A percentile compares a stretch with the other conserved stretches of the same genome.
Evolutionary conservation across 2,797 vertebrate genomes (phyloP).

Genomic region (Notolepis coatsorum): DNA sequence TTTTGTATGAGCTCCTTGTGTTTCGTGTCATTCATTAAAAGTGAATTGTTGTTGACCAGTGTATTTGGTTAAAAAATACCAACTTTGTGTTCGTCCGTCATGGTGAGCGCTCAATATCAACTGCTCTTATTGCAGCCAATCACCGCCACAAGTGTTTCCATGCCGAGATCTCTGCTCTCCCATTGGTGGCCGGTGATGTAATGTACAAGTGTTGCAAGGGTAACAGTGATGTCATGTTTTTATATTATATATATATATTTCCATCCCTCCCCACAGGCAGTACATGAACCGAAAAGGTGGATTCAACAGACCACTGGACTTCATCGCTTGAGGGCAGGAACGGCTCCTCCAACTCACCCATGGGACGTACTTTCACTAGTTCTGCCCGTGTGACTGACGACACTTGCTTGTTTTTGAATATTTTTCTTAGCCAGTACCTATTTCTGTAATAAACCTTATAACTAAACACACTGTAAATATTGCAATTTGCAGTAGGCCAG

Average conservation of each 20-base stretch:
- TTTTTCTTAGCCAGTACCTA: background rate
- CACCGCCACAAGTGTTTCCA: constrained; percentile 81
- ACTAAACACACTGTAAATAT: constrained; percentile 43
- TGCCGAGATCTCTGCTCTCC: constrained; percentile 68
- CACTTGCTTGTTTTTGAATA: background rate
- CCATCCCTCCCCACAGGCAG: constrained; percentile 81
- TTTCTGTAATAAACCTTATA: constrained; percentile 27
- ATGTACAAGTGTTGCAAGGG: constrained; percentile 83
- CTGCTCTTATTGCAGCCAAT: constrained; percentile 75
- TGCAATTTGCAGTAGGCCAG: constrained; percentile 14
- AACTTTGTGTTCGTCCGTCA: constrained; percentile 45
- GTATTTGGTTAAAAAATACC: constrained; percentile 22
- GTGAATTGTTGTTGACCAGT: constrained; percentile 2
- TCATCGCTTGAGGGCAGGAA: constrained; percentile 87
- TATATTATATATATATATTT: constrained; percentile 55
- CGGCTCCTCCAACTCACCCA: background rate
- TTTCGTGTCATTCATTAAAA: constrained; percentile 11
- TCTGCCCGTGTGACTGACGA: background rate
- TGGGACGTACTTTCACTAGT: constrained; percentile 1
- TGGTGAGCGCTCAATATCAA: constrained; percentile 51
- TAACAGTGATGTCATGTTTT: constrained; percentile 85
- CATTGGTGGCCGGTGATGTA: constrained; percentile 85
- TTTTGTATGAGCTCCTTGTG: too few relatives aligned
- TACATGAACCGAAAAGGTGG: constrained; percentile 99
- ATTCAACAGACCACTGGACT: constrained; percentile 98